Base-by-base conservation (phyloP, 2,797 vertebrate genomes). In the Gadopsis bispinosus region DNA sequence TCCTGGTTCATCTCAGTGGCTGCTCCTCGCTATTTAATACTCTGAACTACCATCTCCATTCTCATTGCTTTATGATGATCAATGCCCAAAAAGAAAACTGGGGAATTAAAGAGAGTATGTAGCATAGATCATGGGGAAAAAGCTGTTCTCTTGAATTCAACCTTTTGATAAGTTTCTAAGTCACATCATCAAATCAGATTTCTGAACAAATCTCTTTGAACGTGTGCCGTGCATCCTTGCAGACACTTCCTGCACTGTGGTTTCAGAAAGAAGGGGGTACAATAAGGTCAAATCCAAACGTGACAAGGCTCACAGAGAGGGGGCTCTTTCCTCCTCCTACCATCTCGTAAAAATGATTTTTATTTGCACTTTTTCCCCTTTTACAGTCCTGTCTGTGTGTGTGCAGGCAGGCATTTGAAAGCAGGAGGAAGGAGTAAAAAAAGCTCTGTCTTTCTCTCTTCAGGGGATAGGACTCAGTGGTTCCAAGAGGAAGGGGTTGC, bases 261-360 rank as follows among this genome's bases (percentile, higher is more conserved):
- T 67, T 69, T 69, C 59, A 75, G 65, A 55, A 63, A 64, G 26
- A 70, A 61, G 29, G 68, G 72, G 75, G 78, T 79, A 65, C 56
- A 41, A 47, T 55, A 20, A 89, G 78, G 84, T 88, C 73, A 84
- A 70, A 82, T 75, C 69, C 66, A 83, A 90, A 86, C 35, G 53
- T 85, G 87, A 90, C 77, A 31, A 84, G 68, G 47, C 68, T 63
- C 69, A 62, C 54, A 77, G 55, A 62, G 74, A 87, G 59, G 75
- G 87, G 84, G 75, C 35, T 84, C 80, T 82, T 55, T 77, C 81
- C 71, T 87, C 59, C 81, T 77, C 86, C 86, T 81, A 85, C 85
- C 71, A 76, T 94, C 89, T 93, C 86, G 83, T 94, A 90, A 94
- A 94, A 91, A 86, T 85, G 3, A 90, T 90, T 93, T 95, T 95